Conservation (phyloP, 2,113 vertebrate species). For the Odobenus rosmarus region DNA sequence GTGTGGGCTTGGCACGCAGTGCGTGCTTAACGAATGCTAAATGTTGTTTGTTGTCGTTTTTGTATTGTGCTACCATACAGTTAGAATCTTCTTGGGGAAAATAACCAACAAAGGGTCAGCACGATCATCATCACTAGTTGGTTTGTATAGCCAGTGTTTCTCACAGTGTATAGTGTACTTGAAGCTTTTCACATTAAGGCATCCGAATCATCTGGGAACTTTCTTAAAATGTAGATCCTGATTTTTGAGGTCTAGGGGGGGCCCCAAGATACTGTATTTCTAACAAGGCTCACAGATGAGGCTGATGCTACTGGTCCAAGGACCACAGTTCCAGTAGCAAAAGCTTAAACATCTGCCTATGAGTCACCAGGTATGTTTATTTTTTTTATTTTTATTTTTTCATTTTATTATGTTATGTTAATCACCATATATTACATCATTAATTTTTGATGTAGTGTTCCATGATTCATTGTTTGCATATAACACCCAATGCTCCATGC, state of each 20-base stretch:
- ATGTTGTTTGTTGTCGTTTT: background rate
- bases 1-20: background rate
- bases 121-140: background rate
- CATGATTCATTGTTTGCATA: no score
- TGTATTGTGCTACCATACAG: background rate
- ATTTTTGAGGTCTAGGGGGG: background rate
- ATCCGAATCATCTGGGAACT: background rate
- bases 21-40: background rate
- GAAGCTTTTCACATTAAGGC: background rate
- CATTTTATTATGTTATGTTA: no score
- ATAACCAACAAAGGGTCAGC: background rate
- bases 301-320: background rate
- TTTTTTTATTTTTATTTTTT: background rate
- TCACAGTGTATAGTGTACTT: background rate
- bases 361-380: background rate
- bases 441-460: no score
- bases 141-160: background rate
- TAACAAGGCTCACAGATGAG: background rate
- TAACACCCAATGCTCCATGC: no score
- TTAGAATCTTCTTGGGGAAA: background rate
- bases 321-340: background rate
- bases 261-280: background rate
- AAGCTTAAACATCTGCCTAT: background rate
- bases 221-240: background rate
- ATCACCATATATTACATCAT: no score